These are phyloP conservation scores for Distichodus sexfasciatus DNA, from an alignment of 2,797 vertebrate genomes.

Conservation along the genomic window DNA sequence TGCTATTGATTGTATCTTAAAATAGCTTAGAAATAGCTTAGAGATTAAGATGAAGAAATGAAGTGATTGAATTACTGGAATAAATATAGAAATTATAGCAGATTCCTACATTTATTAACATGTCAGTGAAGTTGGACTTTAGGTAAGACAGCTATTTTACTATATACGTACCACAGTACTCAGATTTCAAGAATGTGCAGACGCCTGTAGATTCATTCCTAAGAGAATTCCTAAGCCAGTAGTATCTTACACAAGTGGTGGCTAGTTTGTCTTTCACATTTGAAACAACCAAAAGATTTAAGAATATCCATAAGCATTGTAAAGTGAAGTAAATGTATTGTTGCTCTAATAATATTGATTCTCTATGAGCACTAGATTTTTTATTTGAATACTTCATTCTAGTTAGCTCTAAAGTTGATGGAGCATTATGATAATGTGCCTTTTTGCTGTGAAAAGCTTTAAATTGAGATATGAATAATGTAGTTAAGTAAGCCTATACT, in stretches of 20 bases:
- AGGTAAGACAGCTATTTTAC: neutral
- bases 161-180: neutral
- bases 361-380: no score
- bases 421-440: neutral
- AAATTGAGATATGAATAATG: neutral
- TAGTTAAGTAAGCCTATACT: constrained; percentile 2
- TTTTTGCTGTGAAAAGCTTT: neutral
- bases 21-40: no score
- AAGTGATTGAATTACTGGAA: neutral
- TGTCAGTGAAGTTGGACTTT: neutral
- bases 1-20: neutral
- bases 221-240: neutral
- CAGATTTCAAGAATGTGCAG: constrained; percentile 21
- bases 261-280: no score
- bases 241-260: no score
- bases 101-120: neutral
- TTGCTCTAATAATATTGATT: no score
- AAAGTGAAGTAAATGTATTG: no score
- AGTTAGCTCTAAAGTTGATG: neutral
- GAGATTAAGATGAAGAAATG: neutral
- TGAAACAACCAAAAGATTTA: no score
- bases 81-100: no score
- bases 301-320: no score
- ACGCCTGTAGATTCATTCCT: neutral
- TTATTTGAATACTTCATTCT: neutral